Conservation (phyloP, 2,888 invertebrate genomes). For the Caradrina kadenii region DNA sequence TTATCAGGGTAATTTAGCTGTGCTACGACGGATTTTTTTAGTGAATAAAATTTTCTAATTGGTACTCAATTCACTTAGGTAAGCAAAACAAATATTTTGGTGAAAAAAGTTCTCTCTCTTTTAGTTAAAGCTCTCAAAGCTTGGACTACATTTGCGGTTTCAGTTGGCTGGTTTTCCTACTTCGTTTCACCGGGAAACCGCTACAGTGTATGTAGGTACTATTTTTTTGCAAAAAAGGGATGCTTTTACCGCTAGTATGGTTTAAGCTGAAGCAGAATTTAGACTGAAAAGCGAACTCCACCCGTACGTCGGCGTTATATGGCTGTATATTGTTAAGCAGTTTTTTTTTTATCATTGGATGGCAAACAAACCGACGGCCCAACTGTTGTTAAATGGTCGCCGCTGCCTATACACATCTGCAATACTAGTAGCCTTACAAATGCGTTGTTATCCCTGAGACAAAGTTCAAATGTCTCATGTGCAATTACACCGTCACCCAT, state of each 20-base stretch:
- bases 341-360: too few species aligned
- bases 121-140: conserved; percentile 21
- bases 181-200: conserved; percentile 8
- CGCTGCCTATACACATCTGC: too few species aligned
- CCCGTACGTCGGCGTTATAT: background rate
- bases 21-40: background rate
- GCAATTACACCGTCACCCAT: too few species aligned
- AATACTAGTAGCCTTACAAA: too few species aligned
- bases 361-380: too few species aligned
- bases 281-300: background rate
- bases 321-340: background rate
- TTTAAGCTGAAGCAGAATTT: background rate
- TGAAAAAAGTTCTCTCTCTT: conserved; percentile 9
- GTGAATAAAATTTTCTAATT: background rate
- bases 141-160: conserved; percentile 34
- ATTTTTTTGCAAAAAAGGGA: conserved; percentile 13
- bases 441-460: too few species aligned
- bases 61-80: background rate
- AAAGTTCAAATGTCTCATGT: too few species aligned
- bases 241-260: conserved; percentile 4
- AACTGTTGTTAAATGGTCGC: too few species aligned
- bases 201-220: background rate
- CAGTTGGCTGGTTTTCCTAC: conserved; percentile 10
- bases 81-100: background rate
- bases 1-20: background rate